Evolutionary conservation across 2,797 vertebrate species (phyloP).

Genomic region (Phoeniculus purpureus): DNA sequence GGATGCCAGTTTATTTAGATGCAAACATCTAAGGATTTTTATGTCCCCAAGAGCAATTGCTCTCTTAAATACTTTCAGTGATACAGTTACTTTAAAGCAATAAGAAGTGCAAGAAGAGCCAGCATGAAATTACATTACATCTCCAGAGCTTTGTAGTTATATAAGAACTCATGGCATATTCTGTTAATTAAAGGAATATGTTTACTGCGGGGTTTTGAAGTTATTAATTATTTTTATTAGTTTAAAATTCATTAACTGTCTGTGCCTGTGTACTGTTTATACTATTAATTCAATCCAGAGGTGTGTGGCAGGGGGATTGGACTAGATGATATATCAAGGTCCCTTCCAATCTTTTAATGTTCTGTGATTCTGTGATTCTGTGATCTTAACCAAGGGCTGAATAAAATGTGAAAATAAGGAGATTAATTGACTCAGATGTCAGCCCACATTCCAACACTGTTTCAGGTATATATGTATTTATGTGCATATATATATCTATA

Average conservation of each 20-base stretch:
- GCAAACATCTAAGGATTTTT: slow-evolving; percentile 76
- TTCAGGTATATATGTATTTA: background rate
- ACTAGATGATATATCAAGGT: too few relatives aligned
- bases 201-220: slow-evolving; percentile 56
- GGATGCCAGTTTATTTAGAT: slow-evolving; percentile 73
- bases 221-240: slow-evolving; percentile 65
- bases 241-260: slow-evolving; percentile 24
- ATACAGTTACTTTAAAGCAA: slow-evolving; percentile 76
- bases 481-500: background rate
- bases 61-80: slow-evolving; percentile 76
- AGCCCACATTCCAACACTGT: background rate
- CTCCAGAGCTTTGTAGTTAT: slow-evolving; percentile 74
- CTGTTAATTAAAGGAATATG: slow-evolving; percentile 65
- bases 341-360: too few relatives aligned
- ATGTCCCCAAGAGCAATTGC: slow-evolving; percentile 68
- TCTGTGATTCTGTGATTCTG: too few relatives aligned
- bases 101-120: slow-evolving; percentile 68
- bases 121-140: slow-evolving; percentile 79
- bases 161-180: slow-evolving; percentile 70
- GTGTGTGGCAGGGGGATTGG: background rate
- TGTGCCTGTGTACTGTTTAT: background rate
- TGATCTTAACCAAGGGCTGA: background rate
- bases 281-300: background rate
- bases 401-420: background rate
- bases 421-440: background rate